These are phyloP conservation scores for Ennomos quercinarius DNA, from an alignment of 2,888 invertebrate genomes.

Conservation along the genomic window DNA sequence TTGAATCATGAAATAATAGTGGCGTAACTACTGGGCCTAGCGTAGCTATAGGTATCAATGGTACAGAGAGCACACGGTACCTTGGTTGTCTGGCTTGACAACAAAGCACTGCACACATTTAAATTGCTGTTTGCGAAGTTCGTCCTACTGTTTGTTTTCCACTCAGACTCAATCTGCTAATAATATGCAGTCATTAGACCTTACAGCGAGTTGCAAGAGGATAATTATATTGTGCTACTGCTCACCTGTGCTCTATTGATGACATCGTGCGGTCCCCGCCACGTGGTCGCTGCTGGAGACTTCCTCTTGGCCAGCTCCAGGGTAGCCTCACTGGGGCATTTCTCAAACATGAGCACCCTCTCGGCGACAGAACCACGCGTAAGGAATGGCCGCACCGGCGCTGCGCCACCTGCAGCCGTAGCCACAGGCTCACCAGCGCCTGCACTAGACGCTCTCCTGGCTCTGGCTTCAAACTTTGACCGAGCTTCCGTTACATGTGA, in stretches of 20 bases:
- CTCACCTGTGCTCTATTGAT: conserved; percentile 84
- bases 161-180: conserved; percentile 23
- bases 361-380: conserved; percentile 96
- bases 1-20: conserved; percentile 54
- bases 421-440: conserved; percentile 78
- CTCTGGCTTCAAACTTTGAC: conserved; percentile 81
- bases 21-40: conserved; percentile 37
- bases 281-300: conserved; percentile 80
- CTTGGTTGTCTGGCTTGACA: conserved; percentile 26
- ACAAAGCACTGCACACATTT: conserved; percentile 34
- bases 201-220: not conserved
- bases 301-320: conserved; percentile 88
- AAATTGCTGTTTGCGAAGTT: conserved; percentile 38
- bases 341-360: conserved; percentile 95
- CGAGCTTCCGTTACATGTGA: conserved; percentile 82
- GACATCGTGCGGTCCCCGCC: conserved; percentile 85
- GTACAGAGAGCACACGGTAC: conserved; percentile 12
- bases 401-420: conserved; percentile 63
- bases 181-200: conserved; percentile 3
- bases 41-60: not conserved
- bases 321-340: conserved; percentile 92
- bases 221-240: conserved; percentile 1
- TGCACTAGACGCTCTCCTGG: conserved; percentile 78
- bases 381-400: conserved; percentile 92
- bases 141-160: conserved; percentile 32